Base-by-base conservation (phyloP, 2,113 vertebrate species). In the Mus pahari region DNA sequence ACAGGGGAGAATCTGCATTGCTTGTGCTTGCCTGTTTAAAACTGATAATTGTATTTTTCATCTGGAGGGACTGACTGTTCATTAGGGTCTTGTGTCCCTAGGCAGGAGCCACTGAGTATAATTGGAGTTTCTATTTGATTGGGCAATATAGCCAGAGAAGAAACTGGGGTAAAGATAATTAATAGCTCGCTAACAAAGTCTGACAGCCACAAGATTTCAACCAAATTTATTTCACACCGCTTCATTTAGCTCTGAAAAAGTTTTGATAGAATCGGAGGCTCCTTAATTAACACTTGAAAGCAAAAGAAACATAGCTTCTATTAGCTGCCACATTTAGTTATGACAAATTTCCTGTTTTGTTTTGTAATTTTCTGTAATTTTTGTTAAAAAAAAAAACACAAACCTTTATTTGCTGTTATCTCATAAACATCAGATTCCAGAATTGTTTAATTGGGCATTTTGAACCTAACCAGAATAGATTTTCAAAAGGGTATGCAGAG, bases 41-140 rank as follows among this genome's bases (percentile, higher is more conserved):
- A 97, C 95, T 97, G 98, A 98, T 98, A 98, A 98, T 99, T 98
- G 98, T 98, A 96, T 98, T 99, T 98, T 98, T 98, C 98, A 98
- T 98, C 98, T 97, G 97, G 98, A 97, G 98, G 98, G 98, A 98
- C 98, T 98, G 98, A 98, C 92, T 97, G 98, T 99, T 98, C 98
- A 98, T 98, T 98, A 98, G 98, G 98, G 97, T 94, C 94, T 97
- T 92, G 26, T 97, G 98, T 98, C 99, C 98, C 94, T 97, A 97
- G 98, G 99, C 98, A 96, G 53, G 97, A 98, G 98, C 98, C 96
- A 98, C 97, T 95, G 97, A 98, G 97, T 97, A 98, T 99, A 98
- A 98, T 96, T 98, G 97, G 98, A 98, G 97, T 98, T 98, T 98
- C 97, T 98, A 87, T 98, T 98, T 99, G 98, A 98, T 98, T 98